Evolutionary conservation across 2,888 invertebrate genomes (phyloP).

Genomic region (Choreutis nemorana): DNA sequence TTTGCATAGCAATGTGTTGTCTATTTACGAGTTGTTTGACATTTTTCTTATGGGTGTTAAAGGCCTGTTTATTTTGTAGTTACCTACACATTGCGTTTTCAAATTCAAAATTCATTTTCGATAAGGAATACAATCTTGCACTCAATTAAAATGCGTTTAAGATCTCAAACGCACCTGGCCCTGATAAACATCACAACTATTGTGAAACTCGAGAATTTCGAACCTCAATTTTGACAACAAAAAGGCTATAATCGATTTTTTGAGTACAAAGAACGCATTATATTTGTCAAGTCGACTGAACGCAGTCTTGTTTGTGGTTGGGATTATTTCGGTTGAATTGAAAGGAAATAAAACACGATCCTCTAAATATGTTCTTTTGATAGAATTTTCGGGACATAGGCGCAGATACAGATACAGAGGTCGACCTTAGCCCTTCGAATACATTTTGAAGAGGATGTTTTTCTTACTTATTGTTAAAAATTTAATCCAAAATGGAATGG

Average conservation of each 20-base stretch:
- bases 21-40: too few relatives aligned
- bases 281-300: constrained; percentile 64
- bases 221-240: constrained; percentile 66
- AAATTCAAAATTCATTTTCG: too few relatives aligned
- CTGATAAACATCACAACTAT: constrained; percentile 61
- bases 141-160: constrained; percentile 61
- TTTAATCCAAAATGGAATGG: too few relatives aligned
- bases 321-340: constrained; percentile 66
- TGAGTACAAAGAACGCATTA: constrained; percentile 54
- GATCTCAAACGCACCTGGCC: constrained; percentile 45
- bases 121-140: constrained; percentile 19
- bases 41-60: too few relatives aligned
- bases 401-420: constrained; percentile 27
- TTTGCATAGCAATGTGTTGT: too few relatives aligned
- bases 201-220: constrained; percentile 57
- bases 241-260: constrained; percentile 65
- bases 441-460: constrained; percentile 6
- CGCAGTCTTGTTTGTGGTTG: constrained; percentile 60
- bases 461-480: too few relatives aligned
- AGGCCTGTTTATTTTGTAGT: too few relatives aligned
- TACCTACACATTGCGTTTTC: too few relatives aligned
- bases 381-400: too few relatives aligned
- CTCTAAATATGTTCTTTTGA: constrained; percentile 52
- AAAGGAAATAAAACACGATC: constrained; percentile 64
- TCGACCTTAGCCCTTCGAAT: constrained; percentile 17